phyloP scores from a whole-genome alignment of 2,888 invertebrate genomes.

The Macroteleia sp. region DNA sequence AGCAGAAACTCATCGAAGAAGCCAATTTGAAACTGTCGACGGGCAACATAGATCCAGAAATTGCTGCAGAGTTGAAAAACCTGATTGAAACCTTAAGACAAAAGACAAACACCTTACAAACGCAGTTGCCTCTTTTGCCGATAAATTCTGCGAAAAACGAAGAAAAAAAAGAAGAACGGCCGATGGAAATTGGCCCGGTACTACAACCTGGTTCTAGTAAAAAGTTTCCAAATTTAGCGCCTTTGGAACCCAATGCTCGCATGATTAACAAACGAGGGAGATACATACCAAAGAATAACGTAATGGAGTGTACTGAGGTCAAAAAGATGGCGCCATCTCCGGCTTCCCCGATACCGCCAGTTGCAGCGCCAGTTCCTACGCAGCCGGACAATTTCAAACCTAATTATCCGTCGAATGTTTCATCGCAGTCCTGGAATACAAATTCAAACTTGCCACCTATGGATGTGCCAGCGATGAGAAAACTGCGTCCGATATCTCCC shows the following conservation, averaged over 20 bases:
- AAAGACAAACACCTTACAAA: conserved; percentile 38
- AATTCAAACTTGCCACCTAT: too few relatives aligned
- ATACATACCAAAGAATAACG: too few relatives aligned
- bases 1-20: conserved; percentile 52
- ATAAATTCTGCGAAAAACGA: too few relatives aligned
- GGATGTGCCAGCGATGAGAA: not conserved
- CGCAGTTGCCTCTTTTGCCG: not conserved
- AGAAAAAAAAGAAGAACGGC: not conserved
- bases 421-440: too few relatives aligned
- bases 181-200: not conserved
- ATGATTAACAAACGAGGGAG: not conserved
- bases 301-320: too few relatives aligned
- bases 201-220: conserved; percentile 33
- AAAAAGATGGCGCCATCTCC: too few relatives aligned
- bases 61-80: conserved; percentile 32
- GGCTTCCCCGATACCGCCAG: too few relatives aligned
- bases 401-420: too few relatives aligned
- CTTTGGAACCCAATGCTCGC: conserved; percentile 29
- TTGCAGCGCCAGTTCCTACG: too few relatives aligned
- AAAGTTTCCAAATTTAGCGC: conserved; percentile 34
- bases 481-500: conserved; percentile 26
- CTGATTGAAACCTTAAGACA: conserved; percentile 32
- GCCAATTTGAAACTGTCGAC: conserved; percentile 30
- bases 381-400: too few relatives aligned
- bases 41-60: conserved; percentile 18